Conservation (phyloP, 2,797 vertebrate species). For the Morelia viridis region DNA sequence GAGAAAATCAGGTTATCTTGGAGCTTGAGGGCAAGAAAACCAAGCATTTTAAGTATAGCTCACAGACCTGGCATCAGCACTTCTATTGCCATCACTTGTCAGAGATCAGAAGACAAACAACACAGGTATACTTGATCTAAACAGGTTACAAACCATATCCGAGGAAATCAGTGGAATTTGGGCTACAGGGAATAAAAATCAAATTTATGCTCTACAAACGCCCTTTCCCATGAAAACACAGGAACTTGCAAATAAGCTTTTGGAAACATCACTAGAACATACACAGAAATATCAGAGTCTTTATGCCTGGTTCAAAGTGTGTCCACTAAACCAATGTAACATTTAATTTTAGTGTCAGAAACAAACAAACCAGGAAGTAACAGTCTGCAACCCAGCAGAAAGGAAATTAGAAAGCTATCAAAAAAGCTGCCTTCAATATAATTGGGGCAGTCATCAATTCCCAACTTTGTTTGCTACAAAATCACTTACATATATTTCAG, state of each 20-base stretch:
- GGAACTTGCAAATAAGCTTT: conserved; percentile 29
- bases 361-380: neutral
- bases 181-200: neutral
- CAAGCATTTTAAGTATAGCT: conserved; percentile 64
- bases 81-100: conserved; percentile 59
- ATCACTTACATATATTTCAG: neutral
- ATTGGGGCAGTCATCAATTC: neutral
- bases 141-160: conserved; percentile 48
- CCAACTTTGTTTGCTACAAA: neutral
- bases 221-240: conserved; percentile 38
- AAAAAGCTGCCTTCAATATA: neutral
- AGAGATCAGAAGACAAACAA: conserved; percentile 55
- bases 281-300: neutral
- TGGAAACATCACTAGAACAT: neutral
- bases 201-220: conserved; percentile 7
- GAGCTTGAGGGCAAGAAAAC: conserved; percentile 59
- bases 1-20: conserved; percentile 57
- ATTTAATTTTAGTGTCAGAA: neutral
- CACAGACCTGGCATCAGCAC: conserved; percentile 60
- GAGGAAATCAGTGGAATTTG: conserved; percentile 24
- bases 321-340: neutral
- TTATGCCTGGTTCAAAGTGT: neutral
- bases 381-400: neutral
- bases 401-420: neutral
- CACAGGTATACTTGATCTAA: conserved; percentile 5